phyloP scores from a whole-genome alignment of 64 coral and sea anemone species.

The Montipora capricornis region DNA sequence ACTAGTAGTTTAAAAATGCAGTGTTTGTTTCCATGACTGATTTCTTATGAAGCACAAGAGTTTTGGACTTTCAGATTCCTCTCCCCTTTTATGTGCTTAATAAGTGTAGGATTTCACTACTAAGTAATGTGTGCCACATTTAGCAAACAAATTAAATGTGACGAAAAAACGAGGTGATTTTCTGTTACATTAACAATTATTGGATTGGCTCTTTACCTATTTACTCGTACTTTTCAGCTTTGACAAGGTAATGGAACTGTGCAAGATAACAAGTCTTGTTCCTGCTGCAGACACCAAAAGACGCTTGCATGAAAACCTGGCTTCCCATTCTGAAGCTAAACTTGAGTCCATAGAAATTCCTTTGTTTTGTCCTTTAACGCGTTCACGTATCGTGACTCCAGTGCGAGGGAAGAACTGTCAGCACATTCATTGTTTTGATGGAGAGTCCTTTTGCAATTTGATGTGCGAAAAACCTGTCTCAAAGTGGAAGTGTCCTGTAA shows the following conservation, averaged over 20 bases:
- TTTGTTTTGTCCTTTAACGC: slow-evolving; percentile 25
- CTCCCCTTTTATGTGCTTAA: too few relatives aligned
- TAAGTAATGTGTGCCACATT: too few relatives aligned
- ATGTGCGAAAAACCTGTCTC: slow-evolving; percentile 25
- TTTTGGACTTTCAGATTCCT: too few relatives aligned
- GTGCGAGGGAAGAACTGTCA: slow-evolving; percentile 37
- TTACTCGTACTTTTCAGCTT: not conserved
- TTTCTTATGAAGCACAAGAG: too few relatives aligned
- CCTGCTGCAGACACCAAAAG: slow-evolving; percentile 23
- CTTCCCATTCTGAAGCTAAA: slow-evolving; percentile 32
- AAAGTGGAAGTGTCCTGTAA: slow-evolving; percentile 52
- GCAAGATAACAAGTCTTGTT: slow-evolving; percentile 7
- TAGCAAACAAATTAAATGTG: too few relatives aligned
- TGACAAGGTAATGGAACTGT: not conserved
- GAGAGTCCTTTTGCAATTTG: slow-evolving; percentile 3
- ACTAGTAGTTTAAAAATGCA: too few relatives aligned
- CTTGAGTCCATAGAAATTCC: slow-evolving; percentile 23
- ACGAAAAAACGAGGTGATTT: too few relatives aligned
- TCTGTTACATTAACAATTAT: too few relatives aligned
- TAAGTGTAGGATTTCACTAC: too few relatives aligned
- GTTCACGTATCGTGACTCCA: slow-evolving; percentile 23
- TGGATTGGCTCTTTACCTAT: not conserved
- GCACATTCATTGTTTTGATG: slow-evolving; percentile 31
- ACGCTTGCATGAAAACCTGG: not conserved
- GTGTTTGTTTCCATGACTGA: too few relatives aligned